phyloP scores from a whole-genome alignment of 2,113 vertebrate species.

The Spea multiplicata region DNA sequence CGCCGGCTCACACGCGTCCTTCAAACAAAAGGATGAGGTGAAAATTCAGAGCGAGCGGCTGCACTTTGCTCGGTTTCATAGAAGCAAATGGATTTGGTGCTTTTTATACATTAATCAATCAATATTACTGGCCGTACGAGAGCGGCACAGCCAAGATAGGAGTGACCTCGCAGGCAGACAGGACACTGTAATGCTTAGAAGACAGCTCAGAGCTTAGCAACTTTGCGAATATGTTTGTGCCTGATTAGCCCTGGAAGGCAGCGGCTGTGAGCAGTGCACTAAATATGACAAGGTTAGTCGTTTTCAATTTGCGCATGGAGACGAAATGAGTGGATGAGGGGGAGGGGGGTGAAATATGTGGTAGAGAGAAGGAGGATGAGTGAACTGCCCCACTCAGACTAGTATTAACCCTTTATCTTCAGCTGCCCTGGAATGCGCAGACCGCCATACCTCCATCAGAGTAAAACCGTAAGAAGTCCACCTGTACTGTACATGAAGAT shows the following conservation, averaged over 20 bases:
- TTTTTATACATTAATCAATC: slow-evolving; percentile 99
- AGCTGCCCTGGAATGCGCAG: too few relatives aligned
- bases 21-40: slow-evolving; percentile 95
- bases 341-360: slow-evolving; percentile 27
- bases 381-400: not conserved
- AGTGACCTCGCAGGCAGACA: slow-evolving; percentile 98
- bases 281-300: slow-evolving; percentile 78
- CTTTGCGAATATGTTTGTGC: slow-evolving; percentile 85
- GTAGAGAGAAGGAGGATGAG: slow-evolving; percentile 16
- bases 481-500: too few relatives aligned
- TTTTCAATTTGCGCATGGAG: slow-evolving; percentile 70
- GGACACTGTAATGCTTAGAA: slow-evolving; percentile 95
- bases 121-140: slow-evolving; percentile 99
- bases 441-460: too few relatives aligned
- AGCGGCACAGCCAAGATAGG: slow-evolving; percentile 95
- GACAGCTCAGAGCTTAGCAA: slow-evolving; percentile 90
- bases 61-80: slow-evolving; percentile 91
- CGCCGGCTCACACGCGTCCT: slow-evolving; percentile 65
- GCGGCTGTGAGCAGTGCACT: slow-evolving; percentile 72
- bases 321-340: slow-evolving; percentile 50
- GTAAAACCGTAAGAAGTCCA: too few relatives aligned
- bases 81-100: slow-evolving; percentile 99
- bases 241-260: slow-evolving; percentile 85
- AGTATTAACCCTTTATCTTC: too few relatives aligned
- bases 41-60: slow-evolving; percentile 87